phyloP scores from a whole-genome alignment of 2,797 vertebrate genomes.

The Lophius americanus region DNA sequence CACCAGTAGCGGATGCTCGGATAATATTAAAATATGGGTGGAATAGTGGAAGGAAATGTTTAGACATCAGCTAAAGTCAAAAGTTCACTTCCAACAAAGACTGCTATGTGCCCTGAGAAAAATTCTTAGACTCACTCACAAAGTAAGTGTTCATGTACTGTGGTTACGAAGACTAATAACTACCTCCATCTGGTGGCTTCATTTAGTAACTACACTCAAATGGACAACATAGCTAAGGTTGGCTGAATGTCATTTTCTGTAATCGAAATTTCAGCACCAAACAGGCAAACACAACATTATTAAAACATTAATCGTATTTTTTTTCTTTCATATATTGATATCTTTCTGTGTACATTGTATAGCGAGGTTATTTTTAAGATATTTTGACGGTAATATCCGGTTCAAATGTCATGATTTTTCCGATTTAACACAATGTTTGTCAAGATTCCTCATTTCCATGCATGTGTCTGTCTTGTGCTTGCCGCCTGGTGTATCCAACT shows the following conservation, averaged over 20 bases:
- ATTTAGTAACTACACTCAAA: constrained; percentile 16
- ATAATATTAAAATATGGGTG: constrained; percentile 6
- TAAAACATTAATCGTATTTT: too few species aligned
- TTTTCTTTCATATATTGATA: background rate
- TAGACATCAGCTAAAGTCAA: constrained; percentile 13
- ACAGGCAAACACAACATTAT: background rate
- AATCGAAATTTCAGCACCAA: background rate
- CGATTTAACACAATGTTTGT: too few species aligned
- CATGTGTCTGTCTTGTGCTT: too few species aligned
- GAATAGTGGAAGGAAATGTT: constrained; percentile 3
- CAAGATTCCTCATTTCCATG: too few species aligned
- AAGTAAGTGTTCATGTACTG: background rate
- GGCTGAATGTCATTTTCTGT: background rate
- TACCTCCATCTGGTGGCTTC: constrained; percentile 68
- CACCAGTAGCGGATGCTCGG: background rate
- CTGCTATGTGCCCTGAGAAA: background rate
- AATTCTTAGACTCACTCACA: constrained; percentile 4
- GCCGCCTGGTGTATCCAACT: too few species aligned
- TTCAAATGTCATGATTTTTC: too few species aligned
- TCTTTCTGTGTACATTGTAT: background rate
- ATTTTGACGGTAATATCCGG: background rate
- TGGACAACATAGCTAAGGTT: background rate
- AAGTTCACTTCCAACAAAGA: constrained; percentile 1
- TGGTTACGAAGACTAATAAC: background rate
- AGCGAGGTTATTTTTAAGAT: background rate